Conservation (phyloP, 2,888 invertebrate species). For the Cephonodes hylas region DNA sequence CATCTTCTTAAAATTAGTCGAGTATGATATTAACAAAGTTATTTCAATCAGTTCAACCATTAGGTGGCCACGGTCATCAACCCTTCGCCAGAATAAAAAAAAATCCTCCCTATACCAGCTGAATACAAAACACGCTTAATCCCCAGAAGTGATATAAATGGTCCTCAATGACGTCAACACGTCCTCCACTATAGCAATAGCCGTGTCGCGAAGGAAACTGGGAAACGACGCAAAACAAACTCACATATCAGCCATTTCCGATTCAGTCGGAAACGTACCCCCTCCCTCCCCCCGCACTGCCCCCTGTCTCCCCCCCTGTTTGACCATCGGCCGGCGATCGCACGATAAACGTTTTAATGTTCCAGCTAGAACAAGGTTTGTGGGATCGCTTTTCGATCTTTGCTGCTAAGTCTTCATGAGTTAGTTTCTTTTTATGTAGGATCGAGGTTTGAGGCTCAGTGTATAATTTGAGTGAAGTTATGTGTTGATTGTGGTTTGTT, state of each 20-base stretch:
- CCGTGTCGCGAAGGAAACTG: slow-evolving; percentile 12
- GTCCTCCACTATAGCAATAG: neutral
- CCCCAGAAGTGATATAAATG: slow-evolving; percentile 2
- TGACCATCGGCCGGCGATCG: slow-evolving; percentile 36
- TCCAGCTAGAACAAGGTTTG: neutral
- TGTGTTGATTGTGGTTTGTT: neutral
- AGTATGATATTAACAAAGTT: too few relatives aligned
- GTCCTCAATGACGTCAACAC: neutral
- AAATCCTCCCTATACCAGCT: neutral
- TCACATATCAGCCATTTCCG: slow-evolving; percentile 59
- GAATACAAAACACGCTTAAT: neutral
- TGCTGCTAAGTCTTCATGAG: too few relatives aligned
- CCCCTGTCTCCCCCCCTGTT: slow-evolving; percentile 16
- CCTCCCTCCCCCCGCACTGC: slow-evolving; percentile 19
- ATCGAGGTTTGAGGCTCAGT: neutral
- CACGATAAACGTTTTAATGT: slow-evolving; percentile 37
- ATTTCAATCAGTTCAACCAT: too few relatives aligned
- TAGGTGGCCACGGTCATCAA: too few relatives aligned
- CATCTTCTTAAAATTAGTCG: too few relatives aligned
- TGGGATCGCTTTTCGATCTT: neutral
- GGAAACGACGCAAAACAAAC: slow-evolving; percentile 54
- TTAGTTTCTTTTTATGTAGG: neutral
- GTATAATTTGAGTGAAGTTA: neutral
- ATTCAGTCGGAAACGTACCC: slow-evolving; percentile 52
- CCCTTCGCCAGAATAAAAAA: too few relatives aligned